Conservation (phyloP, 2,888 invertebrate species). For the Erebia aethiops region DNA sequence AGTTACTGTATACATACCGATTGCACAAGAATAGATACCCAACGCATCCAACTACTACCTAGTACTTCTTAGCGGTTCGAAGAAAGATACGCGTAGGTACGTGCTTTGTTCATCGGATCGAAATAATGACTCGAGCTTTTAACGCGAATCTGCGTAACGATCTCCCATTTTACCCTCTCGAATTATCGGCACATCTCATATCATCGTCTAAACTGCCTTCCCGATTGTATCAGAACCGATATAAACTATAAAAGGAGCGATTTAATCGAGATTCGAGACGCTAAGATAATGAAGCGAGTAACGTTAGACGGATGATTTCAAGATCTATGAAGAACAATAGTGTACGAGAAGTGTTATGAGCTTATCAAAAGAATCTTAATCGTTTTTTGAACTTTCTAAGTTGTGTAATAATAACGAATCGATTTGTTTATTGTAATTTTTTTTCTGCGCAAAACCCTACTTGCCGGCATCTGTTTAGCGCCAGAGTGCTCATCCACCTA, state of each 20-base stretch:
- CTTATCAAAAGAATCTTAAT: conserved; percentile 22
- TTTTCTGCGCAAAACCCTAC: too few relatives aligned
- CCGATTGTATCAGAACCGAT: conserved; percentile 29
- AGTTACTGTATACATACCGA: not conserved
- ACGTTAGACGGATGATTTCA: conserved; percentile 21
- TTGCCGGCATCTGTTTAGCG: too few relatives aligned
- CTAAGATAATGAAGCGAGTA: conserved; percentile 25
- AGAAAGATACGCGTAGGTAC: conserved; percentile 2
- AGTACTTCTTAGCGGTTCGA: not conserved
- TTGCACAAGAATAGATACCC: not conserved
- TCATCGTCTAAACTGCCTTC: conserved; percentile 24
- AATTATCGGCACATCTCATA: conserved; percentile 30
- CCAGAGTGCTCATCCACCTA: too few relatives aligned
- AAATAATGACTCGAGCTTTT: conserved; percentile 27
- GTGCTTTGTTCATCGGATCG: conserved; percentile 18
- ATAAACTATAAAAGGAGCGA: conserved; percentile 34
- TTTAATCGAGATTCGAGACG: conserved; percentile 30
- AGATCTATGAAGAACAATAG: conserved; percentile 20
- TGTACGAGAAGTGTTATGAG: not conserved
- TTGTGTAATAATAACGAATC: conserved; percentile 1
- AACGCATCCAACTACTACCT: not conserved
- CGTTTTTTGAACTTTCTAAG: conserved; percentile 23
- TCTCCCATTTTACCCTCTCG: conserved; percentile 31
- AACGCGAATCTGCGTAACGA: conserved; percentile 34
- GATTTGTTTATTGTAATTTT: not conserved